Base-by-base conservation (phyloP, 2,113 vertebrate species). In the Danionella cerebrum region DNA sequence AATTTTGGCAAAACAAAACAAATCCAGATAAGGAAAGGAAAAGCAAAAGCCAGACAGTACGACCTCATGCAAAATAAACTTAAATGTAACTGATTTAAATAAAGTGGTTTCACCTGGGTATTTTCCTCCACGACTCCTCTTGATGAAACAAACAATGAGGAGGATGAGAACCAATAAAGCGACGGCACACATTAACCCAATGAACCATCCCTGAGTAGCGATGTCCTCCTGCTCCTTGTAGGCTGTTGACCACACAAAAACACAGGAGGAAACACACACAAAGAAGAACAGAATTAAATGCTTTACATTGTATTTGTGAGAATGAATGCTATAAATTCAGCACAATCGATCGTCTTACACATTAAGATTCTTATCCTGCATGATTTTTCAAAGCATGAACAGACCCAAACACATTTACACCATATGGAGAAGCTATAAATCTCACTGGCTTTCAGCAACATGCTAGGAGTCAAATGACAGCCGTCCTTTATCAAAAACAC, bases 141-240 rank as follows among this genome's bases (percentile, higher is more conserved):
- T 98, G 81, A 99, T 98, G 88, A 99, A 99, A 80, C 95, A 98
- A 67, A 98, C 95, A 1, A 99, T 98, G 76, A 99, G 84, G n/a
- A 99, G 87, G 77, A 97, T 97, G 12, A 99, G 91, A 14, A 99
- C 93, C 50, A 99, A 91, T 9, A 99, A 92, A 38, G 95, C 96
- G 0, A 99, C 90, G 77, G 95, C 96, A 13, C 96, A 99, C 96
- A 99, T 99, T 70, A 99, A 82, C 67, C 96, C 96, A 2, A 99
- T 99, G 87, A 99, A 99, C 96, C 96, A 99, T 82, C 96, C 96
- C 77, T 98, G 95, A 2, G 95, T 98, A 52, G 95, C 94, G 6
- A 98, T 96, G 89, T 98, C 94, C 0, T 91, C 91, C 10, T 93
- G 92, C 70, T 93, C 93, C 76, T 93, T 95, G 75, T 94, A 96